A percentile compares a stretch with the other conserved stretches of the same genome.
These are phyloP conservation scores for Bucorvus abyssinicus DNA, from an alignment of 2,797 vertebrate species.

Conservation along the genomic window DNA sequence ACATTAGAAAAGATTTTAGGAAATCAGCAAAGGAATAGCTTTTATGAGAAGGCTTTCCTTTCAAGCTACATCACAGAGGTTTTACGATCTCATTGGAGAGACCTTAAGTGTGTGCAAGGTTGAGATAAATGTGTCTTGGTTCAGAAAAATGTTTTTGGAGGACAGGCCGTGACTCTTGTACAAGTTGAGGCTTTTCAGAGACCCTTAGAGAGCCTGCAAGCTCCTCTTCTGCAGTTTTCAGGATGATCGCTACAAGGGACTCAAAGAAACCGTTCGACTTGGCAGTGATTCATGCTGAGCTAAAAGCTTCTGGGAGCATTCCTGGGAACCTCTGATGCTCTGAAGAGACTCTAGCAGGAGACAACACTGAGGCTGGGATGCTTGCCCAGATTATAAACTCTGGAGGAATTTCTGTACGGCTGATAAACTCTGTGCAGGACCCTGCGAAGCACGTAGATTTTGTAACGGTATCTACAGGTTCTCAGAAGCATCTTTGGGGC, in stretches of 20 bases:
- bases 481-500: not conserved
- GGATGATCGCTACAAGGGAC: not conserved
- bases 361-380: slow-evolving; percentile 19
- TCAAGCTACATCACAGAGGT: not conserved
- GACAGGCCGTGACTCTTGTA: not conserved
- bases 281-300: not conserved
- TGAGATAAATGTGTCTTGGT: not conserved
- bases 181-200: not conserved
- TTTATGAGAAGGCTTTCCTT: not conserved
- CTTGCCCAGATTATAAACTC: slow-evolving; percentile 45
- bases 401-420: slow-evolving; percentile 43
- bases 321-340: slow-evolving; percentile 48
- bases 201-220: not conserved
- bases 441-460: not conserved
- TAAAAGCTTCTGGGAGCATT: slow-evolving; percentile 45
- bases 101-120: not conserved
- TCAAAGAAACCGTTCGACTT: not conserved
- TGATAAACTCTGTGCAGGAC: slow-evolving; percentile 45
- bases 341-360: not conserved
- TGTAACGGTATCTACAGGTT: not conserved
- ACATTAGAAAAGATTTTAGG: not conserved
- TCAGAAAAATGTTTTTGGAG: not conserved
- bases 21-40: not conserved
- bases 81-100: not conserved
- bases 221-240: not conserved